Evolutionary conservation across 1,140 invertebrate species (phyloP), one percentile per base, ranked within the genome.

Genomic region (Magallana angulata): DNA sequence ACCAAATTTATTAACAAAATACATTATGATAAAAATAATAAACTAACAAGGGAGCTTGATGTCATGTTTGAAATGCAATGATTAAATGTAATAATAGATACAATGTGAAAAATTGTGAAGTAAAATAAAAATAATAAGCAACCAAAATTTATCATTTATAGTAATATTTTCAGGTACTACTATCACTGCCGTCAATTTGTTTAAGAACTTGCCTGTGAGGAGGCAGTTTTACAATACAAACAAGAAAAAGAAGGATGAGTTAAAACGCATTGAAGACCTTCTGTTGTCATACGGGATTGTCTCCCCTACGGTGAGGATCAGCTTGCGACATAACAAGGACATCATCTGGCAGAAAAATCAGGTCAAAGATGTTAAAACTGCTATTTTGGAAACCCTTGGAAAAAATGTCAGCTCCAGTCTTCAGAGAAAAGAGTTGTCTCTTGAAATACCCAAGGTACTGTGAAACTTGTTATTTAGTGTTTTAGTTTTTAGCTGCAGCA

Each of bases 191-290:
- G 93, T 87, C 64, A 94, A 96, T 87, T 91, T 97, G 59, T 97
- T 97, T 92, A 96, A 95, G 91, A 95, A 96, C 81, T 88, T 96
- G 18, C 96, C 97, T 82, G 97, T 97, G 0, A 93, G 97, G 30
- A 92, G 93, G 91, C 96, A 97, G 92, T 95, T 95, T 87, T 95
- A 96, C 82, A 95, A 92, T 76, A 95, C 94, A 64, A 90, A 91
- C 14, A 96, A 95, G 87, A 95, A 94, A 88, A 93, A 95, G 24
- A 96, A 95, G 89, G 96, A 96, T 82, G 96, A 96, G 90, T 89
- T 97, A 14, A 96, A 96, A 93, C 95, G 95, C 89, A 93, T 96
- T 30, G 96, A 97, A 93, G 93, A 93, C 62, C 89, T 96, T 24
- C 92, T 97, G 11, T 96, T 96, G 92, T 93, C 93, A 16, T 96